These are phyloP conservation scores for Siderastrea radians DNA, from an alignment of 92 coral and sea anemone species.

Conservation along the genomic window DNA sequence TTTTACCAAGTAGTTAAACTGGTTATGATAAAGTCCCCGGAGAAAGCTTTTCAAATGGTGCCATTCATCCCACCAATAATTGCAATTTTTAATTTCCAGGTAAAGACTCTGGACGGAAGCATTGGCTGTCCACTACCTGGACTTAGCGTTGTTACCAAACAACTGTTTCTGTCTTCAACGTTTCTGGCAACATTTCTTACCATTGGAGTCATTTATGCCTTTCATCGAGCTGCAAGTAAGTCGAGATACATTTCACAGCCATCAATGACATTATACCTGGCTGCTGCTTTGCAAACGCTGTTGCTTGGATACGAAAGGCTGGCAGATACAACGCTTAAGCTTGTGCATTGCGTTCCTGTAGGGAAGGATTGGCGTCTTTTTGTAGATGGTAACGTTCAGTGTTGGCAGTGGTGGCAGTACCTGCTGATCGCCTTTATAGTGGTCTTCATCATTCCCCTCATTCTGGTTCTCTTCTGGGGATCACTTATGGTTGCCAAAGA, in stretches of 20 bases:
- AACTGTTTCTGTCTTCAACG: slow-evolving; percentile 38
- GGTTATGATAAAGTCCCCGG: slow-evolving; percentile 23
- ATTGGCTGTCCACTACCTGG: slow-evolving; percentile 72
- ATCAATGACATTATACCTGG: slow-evolving; percentile 7
- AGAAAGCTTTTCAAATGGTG: slow-evolving; percentile 7
- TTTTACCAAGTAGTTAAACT: slow-evolving; percentile 29
- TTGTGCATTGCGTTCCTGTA: slow-evolving; percentile 55
- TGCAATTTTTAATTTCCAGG: slow-evolving; percentile 57
- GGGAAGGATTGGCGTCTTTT: slow-evolving; percentile 36
- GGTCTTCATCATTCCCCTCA: slow-evolving; percentile 34
- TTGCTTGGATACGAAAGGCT: slow-evolving; percentile 64
- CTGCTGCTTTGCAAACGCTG: slow-evolving; percentile 44
- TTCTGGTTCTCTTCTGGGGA: slow-evolving; percentile 56
- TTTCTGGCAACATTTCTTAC: slow-evolving; percentile 46
- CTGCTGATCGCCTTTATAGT: slow-evolving; percentile 19
- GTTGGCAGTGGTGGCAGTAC: slow-evolving; percentile 75
- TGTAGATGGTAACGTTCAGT: slow-evolving; percentile 47
- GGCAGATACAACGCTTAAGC: slow-evolving; percentile 56
- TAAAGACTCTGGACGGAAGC: slow-evolving; percentile 14
- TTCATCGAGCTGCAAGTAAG: slow-evolving; percentile 18
- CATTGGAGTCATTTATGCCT: slow-evolving; percentile 18
- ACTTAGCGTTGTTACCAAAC: slow-evolving; percentile 60
- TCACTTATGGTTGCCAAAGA: slow-evolving; percentile 41
- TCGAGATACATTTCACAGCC: slow-evolving; percentile 4
- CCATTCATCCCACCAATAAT: slow-evolving; percentile 29